phyloP scores from a whole-genome alignment of 2,797 vertebrate genomes.

The Epinephelus coioides region DNA sequence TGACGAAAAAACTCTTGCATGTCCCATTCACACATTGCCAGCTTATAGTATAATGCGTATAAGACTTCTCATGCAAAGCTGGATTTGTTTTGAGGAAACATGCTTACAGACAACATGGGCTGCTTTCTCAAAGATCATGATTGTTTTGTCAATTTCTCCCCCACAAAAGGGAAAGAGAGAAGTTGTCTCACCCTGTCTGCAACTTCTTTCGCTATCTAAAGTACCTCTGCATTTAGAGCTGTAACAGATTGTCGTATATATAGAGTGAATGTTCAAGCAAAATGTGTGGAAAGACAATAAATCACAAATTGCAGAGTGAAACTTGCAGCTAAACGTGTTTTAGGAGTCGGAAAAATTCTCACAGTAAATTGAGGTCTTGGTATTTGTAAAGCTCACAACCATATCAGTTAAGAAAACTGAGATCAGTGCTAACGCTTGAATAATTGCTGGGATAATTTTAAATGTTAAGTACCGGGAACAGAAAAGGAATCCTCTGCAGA shows the following conservation, averaged over 20 bases:
- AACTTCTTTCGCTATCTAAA: not conserved
- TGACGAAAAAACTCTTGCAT: not conserved
- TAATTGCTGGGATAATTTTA: slow-evolving; percentile 28
- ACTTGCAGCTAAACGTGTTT: not conserved
- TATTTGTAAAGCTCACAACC: not conserved
- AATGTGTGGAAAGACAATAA: not conserved
- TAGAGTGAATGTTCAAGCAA: not conserved
- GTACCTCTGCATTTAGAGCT: not conserved
- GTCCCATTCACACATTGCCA: slow-evolving; percentile 9
- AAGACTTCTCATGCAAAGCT: slow-evolving; percentile 29
- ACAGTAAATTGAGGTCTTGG: not conserved
- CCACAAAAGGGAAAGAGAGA: slow-evolving; percentile 23
- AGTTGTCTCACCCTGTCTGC: slow-evolving; percentile 32
- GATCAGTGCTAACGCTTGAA: not conserved
- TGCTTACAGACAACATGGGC: slow-evolving; percentile 76
- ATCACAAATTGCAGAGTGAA: not conserved
- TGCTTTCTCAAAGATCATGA: slow-evolving; percentile 66
- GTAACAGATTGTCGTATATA: not conserved
- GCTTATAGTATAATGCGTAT: slow-evolving; percentile 5
- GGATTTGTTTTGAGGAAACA: slow-evolving; percentile 74
- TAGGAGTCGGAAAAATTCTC: not conserved
- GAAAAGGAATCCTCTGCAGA: not conserved
- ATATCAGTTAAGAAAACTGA: not conserved
- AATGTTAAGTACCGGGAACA: slow-evolving; percentile 17
- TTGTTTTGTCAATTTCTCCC: slow-evolving; percentile 72